Evolutionary conservation across 92 coral and sea anemone genomes (phyloP), one percentile per base, ranked within the genome.

Genomic region (Bergia sp.): DNA sequence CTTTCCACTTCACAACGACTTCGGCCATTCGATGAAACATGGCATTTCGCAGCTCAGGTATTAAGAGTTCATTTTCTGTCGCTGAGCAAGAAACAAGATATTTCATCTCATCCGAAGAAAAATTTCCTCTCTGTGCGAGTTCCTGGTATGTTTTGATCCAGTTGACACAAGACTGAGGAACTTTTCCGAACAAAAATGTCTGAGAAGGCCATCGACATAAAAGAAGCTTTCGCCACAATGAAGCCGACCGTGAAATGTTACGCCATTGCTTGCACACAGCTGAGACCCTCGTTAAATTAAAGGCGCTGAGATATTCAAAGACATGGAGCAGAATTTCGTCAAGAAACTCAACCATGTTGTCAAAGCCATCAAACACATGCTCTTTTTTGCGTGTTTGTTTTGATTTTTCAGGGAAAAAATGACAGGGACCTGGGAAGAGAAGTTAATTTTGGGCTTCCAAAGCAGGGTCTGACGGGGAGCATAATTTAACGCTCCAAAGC

Each of bases 101-200:
- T 85, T 92, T 96, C 98, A 94, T 95, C 42, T 97, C 97, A 82
- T 97, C 99, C 23, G 99, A 96, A 4, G 99, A 96, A 66, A 88
- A 97, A 50, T 91, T 91, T 6, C 99, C 99, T 67, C 96, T 86
- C 4, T 87, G 84, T 23, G 92, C 85, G 81, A 97, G 91, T 64
- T 97, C 95, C 83, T 95, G 96, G 82, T 97, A 97, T 42, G 94
- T 91, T 49, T 88, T 96, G 42, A 87, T 73, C 99, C 99, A 97
- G 76, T 95, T 92, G 45, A 92, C 86, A 74, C 94, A 90, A 18
- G 96, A 64, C 39, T 91, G 84, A 36, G 98, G 93, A 36, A 90
- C 98, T 58, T 91, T 94, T 69, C 86, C 90, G 91, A 91, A 94
- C 75, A 97, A 90, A 85, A 95, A 92, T 58, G 67, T 90, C 86